Conservation (phyloP, 1,140 invertebrate genomes). For the Cydia splendana region DNA sequence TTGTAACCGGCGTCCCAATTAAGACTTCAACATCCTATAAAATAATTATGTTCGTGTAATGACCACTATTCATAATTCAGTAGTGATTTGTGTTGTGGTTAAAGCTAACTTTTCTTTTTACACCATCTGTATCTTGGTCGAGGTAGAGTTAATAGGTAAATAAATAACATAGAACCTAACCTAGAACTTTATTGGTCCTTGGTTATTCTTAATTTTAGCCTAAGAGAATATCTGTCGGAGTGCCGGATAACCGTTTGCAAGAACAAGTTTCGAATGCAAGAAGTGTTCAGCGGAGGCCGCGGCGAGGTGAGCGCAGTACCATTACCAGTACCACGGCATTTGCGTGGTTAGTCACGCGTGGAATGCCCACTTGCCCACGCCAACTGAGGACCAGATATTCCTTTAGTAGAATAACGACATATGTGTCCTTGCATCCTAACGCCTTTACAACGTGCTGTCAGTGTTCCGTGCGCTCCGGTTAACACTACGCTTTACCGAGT, state of each 20-base stretch:
- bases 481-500: slow-evolving; percentile 7
- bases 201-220: not conserved
- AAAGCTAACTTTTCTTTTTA: too few relatives aligned
- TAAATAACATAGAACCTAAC: too few relatives aligned
- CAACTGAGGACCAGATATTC: slow-evolving; percentile 45
- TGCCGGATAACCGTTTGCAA: slow-evolving; percentile 33
- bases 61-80: not conserved
- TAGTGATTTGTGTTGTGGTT: not conserved
- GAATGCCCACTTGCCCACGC: slow-evolving; percentile 48
- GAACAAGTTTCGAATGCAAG: slow-evolving; percentile 55
- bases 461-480: slow-evolving; percentile 36
- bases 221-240: not conserved
- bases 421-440: not conserved
- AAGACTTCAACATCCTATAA: not conserved
- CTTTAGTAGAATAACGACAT: not conserved
- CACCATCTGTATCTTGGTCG: too few relatives aligned
- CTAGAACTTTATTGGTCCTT: not conserved
- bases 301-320: slow-evolving; percentile 57
- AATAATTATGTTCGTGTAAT: not conserved
- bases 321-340: slow-evolving; percentile 47
- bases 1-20: not conserved
- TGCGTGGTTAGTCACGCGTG: slow-evolving; percentile 68
- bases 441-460: not conserved
- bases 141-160: too few relatives aligned
- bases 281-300: slow-evolving; percentile 61